Evolutionary conservation across 1,140 invertebrate species (phyloP).

Genomic region (Drosophila rhopaloa): DNA sequence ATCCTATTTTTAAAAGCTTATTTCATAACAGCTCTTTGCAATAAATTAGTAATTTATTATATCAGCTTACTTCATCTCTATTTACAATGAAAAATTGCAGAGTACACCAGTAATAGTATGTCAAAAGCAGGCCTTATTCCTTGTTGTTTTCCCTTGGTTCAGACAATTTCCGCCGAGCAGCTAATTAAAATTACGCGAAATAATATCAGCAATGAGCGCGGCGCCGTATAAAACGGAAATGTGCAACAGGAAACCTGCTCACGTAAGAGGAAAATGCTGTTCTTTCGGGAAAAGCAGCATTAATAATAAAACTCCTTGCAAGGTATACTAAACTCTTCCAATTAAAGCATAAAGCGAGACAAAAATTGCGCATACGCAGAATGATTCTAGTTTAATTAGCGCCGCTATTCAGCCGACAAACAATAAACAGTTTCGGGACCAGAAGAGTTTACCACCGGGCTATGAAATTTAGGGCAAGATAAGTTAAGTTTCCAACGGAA

Average conservation of each 20-base stretch:
- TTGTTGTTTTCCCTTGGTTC: constrained; percentile 26
- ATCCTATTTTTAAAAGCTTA: not conserved
- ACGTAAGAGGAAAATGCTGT: constrained; percentile 54
- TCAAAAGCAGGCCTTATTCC: not conserved
- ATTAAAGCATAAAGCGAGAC: constrained; percentile 23
- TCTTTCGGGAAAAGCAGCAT: constrained; percentile 3
- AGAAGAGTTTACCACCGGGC: not conserved
- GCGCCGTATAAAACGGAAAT: constrained; percentile 26
- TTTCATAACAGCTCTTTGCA: no score
- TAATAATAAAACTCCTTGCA: constrained; percentile 5
- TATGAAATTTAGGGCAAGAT: constrained; percentile 1
- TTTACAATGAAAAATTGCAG: not conserved
- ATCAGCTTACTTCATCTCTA: not conserved
- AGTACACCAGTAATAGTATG: not conserved
- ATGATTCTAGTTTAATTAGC: constrained; percentile 41
- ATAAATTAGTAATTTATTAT: no score
- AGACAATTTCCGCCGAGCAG: constrained; percentile 63
- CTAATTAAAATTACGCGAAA: constrained; percentile 79
- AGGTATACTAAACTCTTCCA: not conserved
- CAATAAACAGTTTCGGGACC: constrained; percentile 3
- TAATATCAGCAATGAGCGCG: constrained; percentile 36
- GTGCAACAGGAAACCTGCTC: constrained; percentile 63
- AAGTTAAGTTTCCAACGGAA: not conserved
- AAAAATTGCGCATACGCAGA: constrained; percentile 27
- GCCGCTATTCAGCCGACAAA: constrained; percentile 20